Conservation (phyloP, 2,888 invertebrate genomes). For the Sphaerophoria rueppellii region DNA sequence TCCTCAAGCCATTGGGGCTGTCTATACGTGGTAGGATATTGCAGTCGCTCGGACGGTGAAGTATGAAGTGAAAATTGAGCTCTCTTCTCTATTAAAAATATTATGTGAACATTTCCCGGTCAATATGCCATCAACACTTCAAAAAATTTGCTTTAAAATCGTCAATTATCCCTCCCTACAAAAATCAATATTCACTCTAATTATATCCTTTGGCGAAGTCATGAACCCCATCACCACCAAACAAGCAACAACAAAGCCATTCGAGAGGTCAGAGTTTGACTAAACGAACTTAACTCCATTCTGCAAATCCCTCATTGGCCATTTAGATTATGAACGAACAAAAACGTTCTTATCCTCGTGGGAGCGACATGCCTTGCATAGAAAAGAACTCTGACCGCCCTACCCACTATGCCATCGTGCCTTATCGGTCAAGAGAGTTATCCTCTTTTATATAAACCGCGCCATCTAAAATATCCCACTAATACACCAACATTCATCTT, state of each 20-base stretch:
- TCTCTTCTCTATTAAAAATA: no score
- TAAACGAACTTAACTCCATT: conserved; percentile 40
- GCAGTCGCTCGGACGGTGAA: no score
- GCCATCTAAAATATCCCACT: conserved; percentile 59
- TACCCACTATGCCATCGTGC: conserved; percentile 12
- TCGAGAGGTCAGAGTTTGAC: conserved; percentile 46
- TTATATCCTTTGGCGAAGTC: neutral
- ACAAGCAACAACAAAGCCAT: conserved; percentile 4
- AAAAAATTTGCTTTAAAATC: no score
- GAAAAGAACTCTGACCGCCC: neutral
- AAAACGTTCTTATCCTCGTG: conserved; percentile 7
- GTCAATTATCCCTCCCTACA: no score
- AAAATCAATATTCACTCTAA: neutral
- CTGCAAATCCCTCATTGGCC: conserved; percentile 6
- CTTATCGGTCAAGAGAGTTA: conserved; percentile 67
- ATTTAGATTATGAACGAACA: conserved; percentile 36
- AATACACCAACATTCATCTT: conserved; percentile 53
- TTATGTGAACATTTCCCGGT: no score
- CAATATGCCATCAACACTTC: no score
- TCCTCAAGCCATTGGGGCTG: no score
- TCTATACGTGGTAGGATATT: no score
- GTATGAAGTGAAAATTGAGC: no score
- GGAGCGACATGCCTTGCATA: conserved; percentile 13
- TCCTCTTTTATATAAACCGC: conserved; percentile 1
- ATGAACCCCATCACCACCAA: neutral